Base-by-base conservation (phyloP, 2,113 vertebrate species). In the Otis tarda region DNA sequence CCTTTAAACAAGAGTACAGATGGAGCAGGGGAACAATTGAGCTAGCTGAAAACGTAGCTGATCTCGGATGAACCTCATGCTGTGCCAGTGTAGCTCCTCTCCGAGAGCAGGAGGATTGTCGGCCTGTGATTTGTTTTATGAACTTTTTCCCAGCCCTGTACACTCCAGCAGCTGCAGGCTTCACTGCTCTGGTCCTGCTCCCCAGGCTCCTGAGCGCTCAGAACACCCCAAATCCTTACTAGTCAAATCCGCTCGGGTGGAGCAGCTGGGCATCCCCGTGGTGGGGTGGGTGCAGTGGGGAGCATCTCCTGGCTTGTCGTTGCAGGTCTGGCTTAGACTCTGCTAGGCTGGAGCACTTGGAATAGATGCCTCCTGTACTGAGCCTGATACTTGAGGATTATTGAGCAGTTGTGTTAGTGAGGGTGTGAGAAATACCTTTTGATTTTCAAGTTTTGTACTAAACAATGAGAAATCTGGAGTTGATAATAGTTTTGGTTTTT, bases 221-320 rank as follows among this genome's bases (percentile, higher is more conserved):
- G 12, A 45, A 8, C 3, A 1, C 41, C 21, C 31, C 52, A 60
- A 49, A 49, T 60, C 12, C 30, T 75, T 53, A 13, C 8, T 33
- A 49, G 41, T 43, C 41, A 43, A 43, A 43, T 43, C 41, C 5
- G 15, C 41, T 43, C 14, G 3, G 2, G 18, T 19, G 10, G 3
- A 22, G 23, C 41, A 35, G 14, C 49, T 21, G 18, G 30, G 12
- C 19, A 25, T 50, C 70, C 17, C 47, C 12, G 2, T 5, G 0
- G 3, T 61, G 67, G 6, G 25, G 17, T n/a, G 14, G 7, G 4
- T 45, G 7, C 0, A 0, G 6, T 17, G 15, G 16, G 20, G 28
- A 69, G 13, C 24, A 22, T 49, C 67, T 60, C 35, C 33, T 52
- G 12, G 5, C 57, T 86, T 86, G 16, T 5, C 59, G 86, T 65